Percentiles rank a stretch among this genome's conserved stretches.
These are phyloP conservation scores for Leptinotarsa lineolata DNA, from an alignment of 1,140 invertebrate species.

Conservation along the genomic window DNA sequence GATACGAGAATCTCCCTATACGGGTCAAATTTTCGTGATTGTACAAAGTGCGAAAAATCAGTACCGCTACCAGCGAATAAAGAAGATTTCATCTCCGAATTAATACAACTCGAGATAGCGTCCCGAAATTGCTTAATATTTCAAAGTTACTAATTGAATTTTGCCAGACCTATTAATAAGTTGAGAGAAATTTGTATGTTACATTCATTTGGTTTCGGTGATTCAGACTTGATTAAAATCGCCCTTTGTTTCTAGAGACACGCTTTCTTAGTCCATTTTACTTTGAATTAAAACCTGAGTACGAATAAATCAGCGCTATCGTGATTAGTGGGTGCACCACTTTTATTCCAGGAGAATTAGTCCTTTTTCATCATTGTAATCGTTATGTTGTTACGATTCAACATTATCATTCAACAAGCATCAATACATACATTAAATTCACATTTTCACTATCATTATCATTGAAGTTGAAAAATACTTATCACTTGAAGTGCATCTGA, in stretches of 20 bases:
- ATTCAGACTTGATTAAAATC: conserved; percentile 37
- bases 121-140: conserved; percentile 40
- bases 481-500: no score
- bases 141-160: conserved; percentile 42
- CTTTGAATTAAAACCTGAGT: conserved; percentile 25
- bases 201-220: conserved; percentile 35
- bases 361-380: neutral
- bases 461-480: no score
- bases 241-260: conserved; percentile 27
- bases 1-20: neutral
- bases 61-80: conserved; percentile 7
- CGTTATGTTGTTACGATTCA: no score
- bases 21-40: neutral
- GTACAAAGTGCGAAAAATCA: neutral
- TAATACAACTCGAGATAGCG: conserved; percentile 36
- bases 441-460: no score
- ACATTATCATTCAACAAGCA: no score
- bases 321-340: conserved; percentile 24
- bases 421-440: no score
- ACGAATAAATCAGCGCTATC: conserved; percentile 36
- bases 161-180: conserved; percentile 41
- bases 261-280: conserved; percentile 22
- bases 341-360: neutral
- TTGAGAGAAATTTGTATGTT: conserved; percentile 32
- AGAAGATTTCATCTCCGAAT: conserved; percentile 33